These are phyloP conservation scores for Drosophila ezoana DNA, from an alignment of 2,888 invertebrate genomes.

Conservation along the genomic window DNA sequence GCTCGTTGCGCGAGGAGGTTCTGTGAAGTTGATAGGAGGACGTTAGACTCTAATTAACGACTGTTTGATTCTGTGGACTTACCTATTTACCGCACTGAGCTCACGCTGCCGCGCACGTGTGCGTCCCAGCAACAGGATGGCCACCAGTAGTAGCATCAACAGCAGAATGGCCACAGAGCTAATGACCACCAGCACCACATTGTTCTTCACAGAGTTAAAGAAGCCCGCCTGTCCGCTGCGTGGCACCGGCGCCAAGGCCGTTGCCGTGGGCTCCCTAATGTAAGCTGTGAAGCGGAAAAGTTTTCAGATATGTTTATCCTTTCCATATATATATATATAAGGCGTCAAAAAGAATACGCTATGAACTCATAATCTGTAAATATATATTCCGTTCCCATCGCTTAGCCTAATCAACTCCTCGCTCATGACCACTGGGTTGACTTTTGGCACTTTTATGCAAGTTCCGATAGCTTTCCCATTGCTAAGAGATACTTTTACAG, in stretches of 20 bases:
- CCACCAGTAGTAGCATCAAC: conserved; percentile 81
- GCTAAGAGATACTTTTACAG: no score
- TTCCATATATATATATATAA: no score
- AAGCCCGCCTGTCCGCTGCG: conserved; percentile 79
- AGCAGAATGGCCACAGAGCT: conserved; percentile 82
- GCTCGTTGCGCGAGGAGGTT: conserved; percentile 81
- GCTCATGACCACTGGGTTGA: no score
- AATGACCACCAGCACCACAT: conserved; percentile 82
- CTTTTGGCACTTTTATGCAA: no score
- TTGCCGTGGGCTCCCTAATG: conserved; percentile 84
- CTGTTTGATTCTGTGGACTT: neutral
- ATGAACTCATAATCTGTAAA: neutral
- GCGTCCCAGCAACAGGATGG: conserved; percentile 82
- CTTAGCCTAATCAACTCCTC: no score
- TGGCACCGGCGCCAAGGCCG: conserved; percentile 84
- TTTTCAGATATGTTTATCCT: neutral
- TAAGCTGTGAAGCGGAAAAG: conserved; percentile 77
- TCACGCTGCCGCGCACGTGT: conserved; percentile 74
- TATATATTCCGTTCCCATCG: no score
- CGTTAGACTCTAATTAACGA: accelerated
- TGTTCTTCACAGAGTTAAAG: conserved; percentile 82
- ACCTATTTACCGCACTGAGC: conserved; percentile 80
- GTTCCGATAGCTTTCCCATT: no score
- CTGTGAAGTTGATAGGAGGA: conserved; percentile 44
- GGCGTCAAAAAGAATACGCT: neutral